A percentile compares a stretch with the other conserved stretches of the same genome.
Conservation (phyloP, 2,113 vertebrate genomes). For the Ciconia stormi region DNA sequence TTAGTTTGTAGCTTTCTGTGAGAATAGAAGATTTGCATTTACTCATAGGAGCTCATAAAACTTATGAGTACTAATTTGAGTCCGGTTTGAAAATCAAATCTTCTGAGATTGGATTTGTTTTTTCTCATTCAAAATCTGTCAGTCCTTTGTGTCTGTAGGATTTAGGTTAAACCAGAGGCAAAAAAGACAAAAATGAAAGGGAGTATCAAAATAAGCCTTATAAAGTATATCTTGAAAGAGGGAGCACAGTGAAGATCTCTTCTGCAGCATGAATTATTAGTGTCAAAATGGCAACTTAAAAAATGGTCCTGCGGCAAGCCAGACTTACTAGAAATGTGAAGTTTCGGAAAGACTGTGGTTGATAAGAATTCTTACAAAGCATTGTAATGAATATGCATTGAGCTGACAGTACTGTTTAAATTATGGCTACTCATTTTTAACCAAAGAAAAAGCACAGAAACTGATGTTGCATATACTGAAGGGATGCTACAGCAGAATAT, state of each 20-base stretch:
- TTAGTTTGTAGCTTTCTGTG: background rate
- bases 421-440: background rate
- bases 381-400: background rate
- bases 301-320: background rate
- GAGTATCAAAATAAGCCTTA: background rate
- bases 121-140: background rate
- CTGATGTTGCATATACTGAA: background rate
- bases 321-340: background rate
- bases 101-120: background rate
- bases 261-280: background rate
- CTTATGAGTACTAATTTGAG: background rate
- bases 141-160: background rate
- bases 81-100: background rate
- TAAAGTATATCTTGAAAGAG: background rate
- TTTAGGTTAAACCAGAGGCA: background rate
- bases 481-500: background rate
- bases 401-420: background rate
- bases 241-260: background rate
- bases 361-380: background rate
- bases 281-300: background rate
- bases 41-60: background rate
- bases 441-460: background rate
- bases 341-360: background rate
- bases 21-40: background rate
- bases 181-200: background rate